Conservation (phyloP, 2,113 vertebrate genomes). For the Lophochroa leadbeateri region DNA sequence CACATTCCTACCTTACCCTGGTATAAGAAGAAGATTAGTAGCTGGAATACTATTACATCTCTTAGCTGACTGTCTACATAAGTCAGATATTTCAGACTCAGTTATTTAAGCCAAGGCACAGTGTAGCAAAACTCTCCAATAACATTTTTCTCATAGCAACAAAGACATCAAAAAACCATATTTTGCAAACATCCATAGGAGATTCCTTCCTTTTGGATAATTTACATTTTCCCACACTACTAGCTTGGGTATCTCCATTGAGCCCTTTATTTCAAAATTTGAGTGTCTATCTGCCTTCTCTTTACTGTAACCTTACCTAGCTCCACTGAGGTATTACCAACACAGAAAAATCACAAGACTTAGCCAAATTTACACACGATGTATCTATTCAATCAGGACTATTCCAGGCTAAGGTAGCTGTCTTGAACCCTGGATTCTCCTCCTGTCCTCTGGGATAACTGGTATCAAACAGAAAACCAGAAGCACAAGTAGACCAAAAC, state of each 20-base stretch:
- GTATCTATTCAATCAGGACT: background rate
- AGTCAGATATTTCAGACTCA: background rate
- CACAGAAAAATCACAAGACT: background rate
- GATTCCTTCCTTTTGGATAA: background rate
- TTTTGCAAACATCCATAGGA: background rate
- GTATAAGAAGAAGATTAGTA: background rate
- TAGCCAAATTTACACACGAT: background rate
- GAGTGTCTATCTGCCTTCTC: background rate
- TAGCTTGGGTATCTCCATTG: background rate
- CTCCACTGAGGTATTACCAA: background rate
- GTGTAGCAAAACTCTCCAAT: background rate
- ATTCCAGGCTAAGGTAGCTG: background rate
- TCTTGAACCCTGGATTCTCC: background rate
- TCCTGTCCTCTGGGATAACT: background rate
- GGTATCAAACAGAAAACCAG: background rate
- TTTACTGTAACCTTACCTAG: background rate
- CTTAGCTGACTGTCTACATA: background rate
- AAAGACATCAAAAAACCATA: background rate
- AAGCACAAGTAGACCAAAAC: background rate
- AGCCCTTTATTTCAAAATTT: background rate
- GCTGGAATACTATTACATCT: background rate
- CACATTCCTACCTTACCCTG: background rate
- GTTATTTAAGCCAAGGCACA: background rate
- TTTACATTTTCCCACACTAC: background rate
- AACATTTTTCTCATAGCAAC: constrained; percentile 17